Conservation (phyloP, 2,113 vertebrate genomes). For the Dicentrarchus labrax region DNA sequence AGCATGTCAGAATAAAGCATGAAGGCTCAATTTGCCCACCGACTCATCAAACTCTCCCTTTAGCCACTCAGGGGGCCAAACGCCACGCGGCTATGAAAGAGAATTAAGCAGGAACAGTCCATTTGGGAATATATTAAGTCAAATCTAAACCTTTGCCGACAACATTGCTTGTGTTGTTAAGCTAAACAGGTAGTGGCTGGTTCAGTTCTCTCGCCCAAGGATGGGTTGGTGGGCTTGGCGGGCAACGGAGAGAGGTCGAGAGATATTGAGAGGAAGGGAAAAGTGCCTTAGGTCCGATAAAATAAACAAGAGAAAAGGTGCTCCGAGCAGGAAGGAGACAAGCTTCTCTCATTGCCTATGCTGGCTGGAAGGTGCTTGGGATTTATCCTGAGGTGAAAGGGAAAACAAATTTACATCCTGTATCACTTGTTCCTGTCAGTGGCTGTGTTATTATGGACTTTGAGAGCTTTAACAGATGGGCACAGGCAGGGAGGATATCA, state of each 20-base stretch:
- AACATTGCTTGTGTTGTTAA: conserved; percentile 84
- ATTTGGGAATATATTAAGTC: conserved; percentile 96
- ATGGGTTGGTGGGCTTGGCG: conserved; percentile 85
- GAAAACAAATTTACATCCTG: conserved; percentile 73
- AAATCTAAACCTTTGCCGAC: conserved; percentile 87
- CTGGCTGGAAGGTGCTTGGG: conserved; percentile 70
- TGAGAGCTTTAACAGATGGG: conserved; percentile 47
- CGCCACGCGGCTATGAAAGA: conserved; percentile 77
- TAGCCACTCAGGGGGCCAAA: conserved; percentile 56
- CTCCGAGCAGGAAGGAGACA: conserved; percentile 68
- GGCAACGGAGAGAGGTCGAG: conserved; percentile 59
- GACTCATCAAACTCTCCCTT: conserved; percentile 67
- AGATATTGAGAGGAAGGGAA: conserved; percentile 65
- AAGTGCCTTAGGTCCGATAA: conserved; percentile 81
- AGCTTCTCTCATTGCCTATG: conserved; percentile 74
- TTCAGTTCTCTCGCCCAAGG: conserved; percentile 90
- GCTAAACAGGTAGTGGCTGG: conserved; percentile 89
- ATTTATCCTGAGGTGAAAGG: conserved; percentile 69
- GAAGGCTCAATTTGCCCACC: conserved; percentile 81
- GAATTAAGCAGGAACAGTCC: conserved; percentile 90
- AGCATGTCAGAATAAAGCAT: conserved; percentile 78
- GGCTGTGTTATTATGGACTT: conserved; percentile 39
- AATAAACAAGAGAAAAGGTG: conserved; percentile 81
- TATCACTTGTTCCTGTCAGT: conserved; percentile 50
- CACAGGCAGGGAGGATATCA: conserved; percentile 31